phyloP scores from a whole-genome alignment of 1,140 invertebrate species.

The Papilio polyxenes region DNA sequence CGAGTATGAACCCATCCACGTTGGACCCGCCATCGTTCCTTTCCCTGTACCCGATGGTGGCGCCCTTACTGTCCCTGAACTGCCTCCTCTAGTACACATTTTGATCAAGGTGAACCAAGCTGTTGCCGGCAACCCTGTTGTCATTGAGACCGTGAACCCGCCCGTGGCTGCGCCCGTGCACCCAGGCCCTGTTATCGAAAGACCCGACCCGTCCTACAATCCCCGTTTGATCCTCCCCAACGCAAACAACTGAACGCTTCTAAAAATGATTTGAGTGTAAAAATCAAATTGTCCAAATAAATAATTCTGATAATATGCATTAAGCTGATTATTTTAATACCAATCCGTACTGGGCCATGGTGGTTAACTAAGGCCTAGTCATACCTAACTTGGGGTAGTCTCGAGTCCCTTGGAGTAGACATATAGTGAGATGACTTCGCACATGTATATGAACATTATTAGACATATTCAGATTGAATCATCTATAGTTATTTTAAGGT shows the following conservation, averaged over 20 bases:
- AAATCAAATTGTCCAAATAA: background rate
- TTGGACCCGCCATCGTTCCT: constrained; percentile 17
- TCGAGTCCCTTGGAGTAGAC: too few species aligned
- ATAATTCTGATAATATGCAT: too few species aligned
- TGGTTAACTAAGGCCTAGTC: too few species aligned
- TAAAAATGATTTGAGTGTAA: background rate
- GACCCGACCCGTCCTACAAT: background rate
- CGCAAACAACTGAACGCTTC: constrained; percentile 42
- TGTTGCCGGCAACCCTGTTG: constrained; percentile 31
- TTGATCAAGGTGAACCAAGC: constrained; percentile 8
- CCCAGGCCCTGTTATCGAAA: background rate
- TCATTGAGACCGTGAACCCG: constrained; percentile 4
- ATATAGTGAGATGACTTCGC: too few species aligned
- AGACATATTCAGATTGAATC: too few species aligned
- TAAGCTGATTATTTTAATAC: too few species aligned
- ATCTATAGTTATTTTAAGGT: too few species aligned
- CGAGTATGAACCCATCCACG: background rate
- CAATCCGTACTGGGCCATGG: too few species aligned
- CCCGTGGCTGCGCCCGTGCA: constrained; percentile 11
- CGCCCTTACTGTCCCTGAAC: constrained; percentile 16
- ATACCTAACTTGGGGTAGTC: too few species aligned
- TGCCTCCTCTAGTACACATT: constrained; percentile 16
- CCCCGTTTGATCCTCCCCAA: constrained; percentile 41
- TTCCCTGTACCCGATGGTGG: constrained; percentile 20
- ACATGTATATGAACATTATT: too few species aligned